A percentile compares a stretch with the other conserved stretches of the same genome.
Conservation (phyloP, 2,113 vertebrate species). For the Carettochelys insculpta region DNA sequence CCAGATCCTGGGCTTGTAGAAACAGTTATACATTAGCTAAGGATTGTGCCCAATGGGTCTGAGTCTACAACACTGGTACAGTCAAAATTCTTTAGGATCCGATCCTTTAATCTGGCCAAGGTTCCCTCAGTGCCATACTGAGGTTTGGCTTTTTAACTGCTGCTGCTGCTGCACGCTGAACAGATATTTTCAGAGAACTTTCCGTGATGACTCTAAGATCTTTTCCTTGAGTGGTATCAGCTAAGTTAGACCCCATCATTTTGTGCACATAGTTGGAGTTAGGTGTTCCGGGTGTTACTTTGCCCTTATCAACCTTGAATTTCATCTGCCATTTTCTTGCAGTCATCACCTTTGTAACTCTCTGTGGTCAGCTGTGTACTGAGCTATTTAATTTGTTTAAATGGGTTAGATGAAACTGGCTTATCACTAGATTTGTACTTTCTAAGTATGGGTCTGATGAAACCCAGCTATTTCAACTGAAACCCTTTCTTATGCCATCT, state of each 20-base stretch:
- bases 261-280: neutral
- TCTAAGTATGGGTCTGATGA: neutral
- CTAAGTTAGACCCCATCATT: neutral
- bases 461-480: neutral
- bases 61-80: neutral
- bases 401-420: neutral
- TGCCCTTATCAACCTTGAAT: neutral
- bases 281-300: neutral
- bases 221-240: neutral
- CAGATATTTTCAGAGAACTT: neutral
- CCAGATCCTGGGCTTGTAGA: neutral
- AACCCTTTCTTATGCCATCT: slow-evolving; percentile 39
- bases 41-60: neutral
- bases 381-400: neutral
- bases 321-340: neutral
- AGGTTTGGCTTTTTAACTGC: neutral
- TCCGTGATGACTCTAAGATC: neutral
- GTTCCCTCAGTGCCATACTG: neutral
- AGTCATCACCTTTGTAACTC: neutral
- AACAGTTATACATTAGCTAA: neutral
- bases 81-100: neutral
- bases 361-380: neutral
- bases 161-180: neutral
- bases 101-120: neutral
- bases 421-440: neutral